Conservation (phyloP, 1,140 invertebrate genomes). For the Sycophaga agraensis region DNA sequence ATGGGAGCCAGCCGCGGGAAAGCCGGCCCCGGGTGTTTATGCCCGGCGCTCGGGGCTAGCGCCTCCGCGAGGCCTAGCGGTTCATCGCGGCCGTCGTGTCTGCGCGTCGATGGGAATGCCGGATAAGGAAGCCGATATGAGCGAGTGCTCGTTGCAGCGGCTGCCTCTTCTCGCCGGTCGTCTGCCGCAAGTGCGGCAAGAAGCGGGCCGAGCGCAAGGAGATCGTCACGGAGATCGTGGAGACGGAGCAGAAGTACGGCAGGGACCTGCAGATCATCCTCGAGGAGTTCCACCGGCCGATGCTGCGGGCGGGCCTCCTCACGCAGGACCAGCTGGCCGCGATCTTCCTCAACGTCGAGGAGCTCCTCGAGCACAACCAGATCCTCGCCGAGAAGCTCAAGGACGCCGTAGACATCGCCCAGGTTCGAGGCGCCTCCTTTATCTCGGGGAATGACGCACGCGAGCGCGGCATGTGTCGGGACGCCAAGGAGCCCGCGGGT, state of each 20-base stretch:
- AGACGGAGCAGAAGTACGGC: conserved; percentile 95
- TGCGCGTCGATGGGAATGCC: too few relatives aligned
- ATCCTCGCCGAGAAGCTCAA: conserved; percentile 83
- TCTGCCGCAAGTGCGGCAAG: conserved; percentile 86
- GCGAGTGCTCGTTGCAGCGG: neutral
- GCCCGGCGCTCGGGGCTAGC: too few relatives aligned
- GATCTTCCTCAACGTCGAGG: conserved; percentile 93
- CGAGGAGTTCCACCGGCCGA: conserved; percentile 92
- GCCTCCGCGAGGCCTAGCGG: neutral
- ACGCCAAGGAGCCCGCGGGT: too few relatives aligned
- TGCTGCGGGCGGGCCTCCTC: conserved; percentile 83
- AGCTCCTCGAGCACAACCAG: conserved; percentile 86
- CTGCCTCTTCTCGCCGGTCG: conserved; percentile 71
- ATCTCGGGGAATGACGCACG: too few relatives aligned
- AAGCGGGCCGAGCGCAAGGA: conserved; percentile 87
- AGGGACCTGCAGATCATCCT: conserved; percentile 87
- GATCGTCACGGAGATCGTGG: conserved; percentile 93
- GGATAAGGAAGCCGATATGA: too few relatives aligned
- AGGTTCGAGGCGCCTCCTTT: too few relatives aligned
- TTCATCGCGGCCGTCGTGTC: neutral
- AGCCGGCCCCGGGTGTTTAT: too few relatives aligned
- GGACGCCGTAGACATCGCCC: conserved; percentile 82
- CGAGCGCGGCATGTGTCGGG: too few relatives aligned
- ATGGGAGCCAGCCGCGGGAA: too few relatives aligned
- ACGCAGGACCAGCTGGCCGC: conserved; percentile 80